These are phyloP conservation scores for Noctilio leporinus DNA, from an alignment of 2,113 vertebrate species.

Conservation along the genomic window DNA sequence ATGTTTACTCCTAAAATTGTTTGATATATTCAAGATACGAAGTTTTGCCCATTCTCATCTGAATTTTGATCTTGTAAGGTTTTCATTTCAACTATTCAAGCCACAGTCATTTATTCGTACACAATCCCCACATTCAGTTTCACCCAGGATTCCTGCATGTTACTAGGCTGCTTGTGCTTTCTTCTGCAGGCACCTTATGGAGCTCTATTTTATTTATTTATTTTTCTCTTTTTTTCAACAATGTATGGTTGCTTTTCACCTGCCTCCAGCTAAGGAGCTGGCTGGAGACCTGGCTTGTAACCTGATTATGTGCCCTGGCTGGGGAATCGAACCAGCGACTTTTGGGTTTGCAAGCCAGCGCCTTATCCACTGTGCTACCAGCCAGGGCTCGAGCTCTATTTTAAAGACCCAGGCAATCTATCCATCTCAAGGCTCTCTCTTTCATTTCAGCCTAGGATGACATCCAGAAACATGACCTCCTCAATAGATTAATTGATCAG, in stretches of 20 bases:
- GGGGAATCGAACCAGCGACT: too few relatives aligned
- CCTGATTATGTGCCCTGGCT: too few relatives aligned
- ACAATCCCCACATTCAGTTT: not conserved
- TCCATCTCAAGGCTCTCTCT: not conserved
- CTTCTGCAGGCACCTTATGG: not conserved
- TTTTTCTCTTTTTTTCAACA: too few relatives aligned
- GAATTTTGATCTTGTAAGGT: not conserved
- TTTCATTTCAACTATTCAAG: not conserved
- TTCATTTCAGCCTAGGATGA: slow-evolving; percentile 6
- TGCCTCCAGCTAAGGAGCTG: too few relatives aligned
- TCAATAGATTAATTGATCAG: slow-evolving; percentile 7
- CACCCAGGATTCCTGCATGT: not conserved
- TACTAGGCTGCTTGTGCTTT: not conserved
- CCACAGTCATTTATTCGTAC: not conserved
- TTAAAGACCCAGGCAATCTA: not conserved
- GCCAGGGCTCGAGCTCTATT: not conserved
- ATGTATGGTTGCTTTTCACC: too few relatives aligned
- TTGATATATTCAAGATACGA: not conserved
- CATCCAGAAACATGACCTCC: not conserved
- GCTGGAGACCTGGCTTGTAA: too few relatives aligned
- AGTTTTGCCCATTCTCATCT: not conserved
- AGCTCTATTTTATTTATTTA: not conserved
- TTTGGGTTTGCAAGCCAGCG: too few relatives aligned
- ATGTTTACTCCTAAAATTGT: not conserved
- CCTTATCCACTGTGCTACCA: too few relatives aligned